Evolutionary conservation across 2,113 vertebrate species (phyloP).

Genomic region (Rhinolophus ferrumequinum): DNA sequence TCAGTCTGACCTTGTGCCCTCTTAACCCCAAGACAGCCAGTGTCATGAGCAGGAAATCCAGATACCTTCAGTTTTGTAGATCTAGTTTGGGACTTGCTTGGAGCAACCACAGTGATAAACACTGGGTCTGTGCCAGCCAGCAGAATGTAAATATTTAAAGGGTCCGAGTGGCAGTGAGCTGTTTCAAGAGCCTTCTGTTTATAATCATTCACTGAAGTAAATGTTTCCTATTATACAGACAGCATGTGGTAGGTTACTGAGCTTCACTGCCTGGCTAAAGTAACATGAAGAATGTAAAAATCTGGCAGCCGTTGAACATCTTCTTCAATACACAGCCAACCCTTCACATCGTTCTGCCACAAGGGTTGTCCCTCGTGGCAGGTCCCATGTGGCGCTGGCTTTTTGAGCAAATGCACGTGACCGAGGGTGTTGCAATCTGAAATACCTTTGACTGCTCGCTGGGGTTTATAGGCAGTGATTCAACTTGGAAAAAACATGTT

Average conservation of each 20-base stretch:
- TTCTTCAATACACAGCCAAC: fast-evolving
- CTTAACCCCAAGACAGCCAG: not conserved
- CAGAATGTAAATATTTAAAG: slow-evolving; percentile 81
- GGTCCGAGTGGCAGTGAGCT: slow-evolving; percentile 66
- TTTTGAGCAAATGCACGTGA: not conserved
- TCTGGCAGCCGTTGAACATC: not conserved
- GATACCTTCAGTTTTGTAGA: not conserved
- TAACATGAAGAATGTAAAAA: not conserved
- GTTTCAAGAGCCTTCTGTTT: slow-evolving; percentile 81
- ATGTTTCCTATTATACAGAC: slow-evolving; percentile 64
- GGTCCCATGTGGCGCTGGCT: not conserved
- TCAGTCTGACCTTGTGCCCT: not conserved
- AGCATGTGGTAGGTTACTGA: slow-evolving; percentile 55
- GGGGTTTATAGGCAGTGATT: not conserved
- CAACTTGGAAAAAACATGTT: not conserved
- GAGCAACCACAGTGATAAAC: not conserved
- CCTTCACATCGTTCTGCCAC: fast-evolving
- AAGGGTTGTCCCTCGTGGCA: not conserved
- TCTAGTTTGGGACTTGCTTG: not conserved
- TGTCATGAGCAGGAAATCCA: not conserved
- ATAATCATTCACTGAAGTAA: slow-evolving; percentile 74
- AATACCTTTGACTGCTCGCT: not conserved
- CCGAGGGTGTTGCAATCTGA: not conserved
- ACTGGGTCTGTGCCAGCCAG: slow-evolving; percentile 35
- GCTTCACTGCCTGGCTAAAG: slow-evolving; percentile 42